phyloP scores from a whole-genome alignment of 2,113 vertebrate genomes.

The Lophura nycthemera region DNA sequence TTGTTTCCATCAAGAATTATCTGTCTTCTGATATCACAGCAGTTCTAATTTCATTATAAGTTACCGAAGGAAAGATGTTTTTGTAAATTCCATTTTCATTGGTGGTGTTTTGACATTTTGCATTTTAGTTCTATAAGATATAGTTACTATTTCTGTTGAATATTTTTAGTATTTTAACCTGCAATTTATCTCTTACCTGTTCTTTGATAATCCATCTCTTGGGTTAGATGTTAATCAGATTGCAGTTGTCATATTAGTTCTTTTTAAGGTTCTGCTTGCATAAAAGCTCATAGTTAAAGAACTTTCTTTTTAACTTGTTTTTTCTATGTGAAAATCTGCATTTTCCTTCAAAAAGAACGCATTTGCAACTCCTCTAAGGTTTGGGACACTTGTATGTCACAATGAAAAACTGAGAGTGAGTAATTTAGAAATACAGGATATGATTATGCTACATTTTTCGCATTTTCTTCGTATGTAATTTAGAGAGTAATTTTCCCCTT shows the following conservation, averaged over 20 bases:
- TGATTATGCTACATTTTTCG: background rate
- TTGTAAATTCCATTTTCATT: background rate
- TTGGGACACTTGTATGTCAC: background rate
- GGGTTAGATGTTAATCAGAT: slow-evolving; percentile 2
- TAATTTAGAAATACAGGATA: background rate
- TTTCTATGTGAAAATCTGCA: background rate
- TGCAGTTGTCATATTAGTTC: background rate
- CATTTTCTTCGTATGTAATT: background rate
- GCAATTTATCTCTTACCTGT: background rate
- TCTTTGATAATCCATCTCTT: slow-evolving; percentile 28
- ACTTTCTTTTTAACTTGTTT: background rate
- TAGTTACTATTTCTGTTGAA: background rate
- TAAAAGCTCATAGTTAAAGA: background rate
- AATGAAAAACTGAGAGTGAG: background rate
- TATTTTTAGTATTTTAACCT: slow-evolving; percentile 7
- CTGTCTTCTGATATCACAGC: background rate
- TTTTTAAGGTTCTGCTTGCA: background rate
- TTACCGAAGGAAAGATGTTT: background rate
- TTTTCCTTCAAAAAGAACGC: background rate
- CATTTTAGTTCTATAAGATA: background rate
- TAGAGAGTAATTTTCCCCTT: background rate
- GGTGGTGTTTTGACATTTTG: background rate
- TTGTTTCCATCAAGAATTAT: background rate
- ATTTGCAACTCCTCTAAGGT: background rate
- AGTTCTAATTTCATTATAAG: background rate